Percentiles rank a stretch among this genome's conserved stretches.
These are phyloP conservation scores for Phytoseiulus persimilis DNA, from an alignment of 2,888 invertebrate species.

Conservation along the genomic window DNA sequence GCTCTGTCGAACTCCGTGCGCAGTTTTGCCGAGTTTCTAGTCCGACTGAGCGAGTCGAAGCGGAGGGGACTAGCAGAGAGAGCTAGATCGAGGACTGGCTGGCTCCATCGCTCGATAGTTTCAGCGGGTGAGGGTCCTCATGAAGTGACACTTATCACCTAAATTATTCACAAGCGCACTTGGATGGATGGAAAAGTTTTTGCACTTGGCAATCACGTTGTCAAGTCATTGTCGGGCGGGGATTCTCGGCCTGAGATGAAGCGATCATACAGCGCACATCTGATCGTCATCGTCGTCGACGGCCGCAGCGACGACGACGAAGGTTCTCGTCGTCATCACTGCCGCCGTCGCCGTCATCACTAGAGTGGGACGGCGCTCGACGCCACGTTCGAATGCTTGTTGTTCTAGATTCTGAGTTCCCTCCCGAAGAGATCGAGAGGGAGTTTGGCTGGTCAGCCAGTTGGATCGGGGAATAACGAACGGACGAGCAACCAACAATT, in stretches of 20 bases:
- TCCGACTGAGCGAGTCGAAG: not conserved
- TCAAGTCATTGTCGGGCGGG: not conserved
- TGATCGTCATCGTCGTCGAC: not conserved
- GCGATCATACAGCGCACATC: not conserved
- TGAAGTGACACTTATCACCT: not conserved
- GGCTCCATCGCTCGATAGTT: not conserved
- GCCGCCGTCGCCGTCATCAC: not conserved
- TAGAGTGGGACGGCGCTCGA: not conserved
- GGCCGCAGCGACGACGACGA: not conserved
- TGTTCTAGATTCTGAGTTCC: not conserved
- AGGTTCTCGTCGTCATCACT: not conserved
- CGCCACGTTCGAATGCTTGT: not conserved
- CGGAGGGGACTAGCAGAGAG: not conserved
- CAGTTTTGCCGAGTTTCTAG: not conserved
- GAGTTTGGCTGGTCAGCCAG: not conserved
- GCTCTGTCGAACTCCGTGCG: too few species aligned
- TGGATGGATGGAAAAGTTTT: not conserved
- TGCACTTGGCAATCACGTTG: not conserved
- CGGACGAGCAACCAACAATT: not conserved
- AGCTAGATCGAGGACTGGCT: not conserved
- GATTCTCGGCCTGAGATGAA: not conserved
- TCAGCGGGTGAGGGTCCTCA: not conserved
- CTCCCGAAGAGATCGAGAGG: not conserved
- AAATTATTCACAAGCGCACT: not conserved
- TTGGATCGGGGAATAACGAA: not conserved